These are phyloP conservation scores for Ophion ellenae DNA, from an alignment of 2,888 invertebrate species.

Conservation along the genomic window DNA sequence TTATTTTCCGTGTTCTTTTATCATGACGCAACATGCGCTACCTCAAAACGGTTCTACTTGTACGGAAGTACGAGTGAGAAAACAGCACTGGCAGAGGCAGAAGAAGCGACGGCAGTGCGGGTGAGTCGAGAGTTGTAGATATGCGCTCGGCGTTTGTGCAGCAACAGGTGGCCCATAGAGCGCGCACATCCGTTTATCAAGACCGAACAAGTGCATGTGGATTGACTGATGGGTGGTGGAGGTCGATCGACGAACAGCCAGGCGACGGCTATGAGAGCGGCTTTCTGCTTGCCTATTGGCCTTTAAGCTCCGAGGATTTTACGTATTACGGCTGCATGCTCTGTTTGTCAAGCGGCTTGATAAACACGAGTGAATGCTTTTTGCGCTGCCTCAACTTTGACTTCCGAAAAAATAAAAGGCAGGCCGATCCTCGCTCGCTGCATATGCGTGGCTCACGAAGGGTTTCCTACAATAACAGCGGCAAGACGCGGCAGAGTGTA, in stretches of 20 bases:
- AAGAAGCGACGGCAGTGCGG: slow-evolving; percentile 44
- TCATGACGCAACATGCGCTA: slow-evolving; percentile 32
- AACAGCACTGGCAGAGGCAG: slow-evolving; percentile 45
- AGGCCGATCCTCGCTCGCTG: too few species aligned
- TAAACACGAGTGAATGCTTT: slow-evolving; percentile 8
- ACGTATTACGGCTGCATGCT: slow-evolving; percentile 40
- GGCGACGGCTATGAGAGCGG: slow-evolving; percentile 48
- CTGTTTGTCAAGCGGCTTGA: slow-evolving; percentile 39
- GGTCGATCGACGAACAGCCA: slow-evolving; percentile 76
- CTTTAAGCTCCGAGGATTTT: slow-evolving; percentile 63
- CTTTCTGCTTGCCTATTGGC: slow-evolving; percentile 46
- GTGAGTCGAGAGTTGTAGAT: slow-evolving; percentile 71
- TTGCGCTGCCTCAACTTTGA: neutral
- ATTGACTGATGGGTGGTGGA: slow-evolving; percentile 83
- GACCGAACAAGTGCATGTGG: slow-evolving; percentile 83
- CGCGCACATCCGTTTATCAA: slow-evolving; percentile 84
- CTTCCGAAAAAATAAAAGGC: neutral
- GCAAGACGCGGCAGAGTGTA: too few species aligned
- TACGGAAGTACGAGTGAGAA: slow-evolving; percentile 76
- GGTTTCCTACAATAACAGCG: too few species aligned
- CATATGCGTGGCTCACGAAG: too few species aligned
- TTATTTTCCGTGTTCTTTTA: slow-evolving; percentile 29
- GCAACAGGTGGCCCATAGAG: slow-evolving; percentile 84
- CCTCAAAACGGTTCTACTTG: slow-evolving; percentile 47
- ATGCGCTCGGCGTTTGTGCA: slow-evolving; percentile 77